Conservation (phyloP, 2,888 invertebrate species). For the Meghimatium bilineatum region DNA sequence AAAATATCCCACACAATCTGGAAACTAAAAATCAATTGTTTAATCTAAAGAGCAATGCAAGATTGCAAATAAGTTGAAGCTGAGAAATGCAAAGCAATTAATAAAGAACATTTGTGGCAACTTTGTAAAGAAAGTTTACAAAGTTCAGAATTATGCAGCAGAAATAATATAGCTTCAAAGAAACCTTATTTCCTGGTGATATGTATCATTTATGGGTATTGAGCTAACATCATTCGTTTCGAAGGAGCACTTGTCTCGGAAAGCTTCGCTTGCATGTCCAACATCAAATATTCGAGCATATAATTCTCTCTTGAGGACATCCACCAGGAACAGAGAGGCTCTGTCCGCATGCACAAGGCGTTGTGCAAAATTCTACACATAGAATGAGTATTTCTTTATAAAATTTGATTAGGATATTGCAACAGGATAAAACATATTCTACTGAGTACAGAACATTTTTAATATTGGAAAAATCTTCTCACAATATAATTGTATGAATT, state of each 20-base stretch:
- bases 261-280: slow-evolving; percentile 50
- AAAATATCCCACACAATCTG: too few relatives aligned
- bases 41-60: too few relatives aligned
- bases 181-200: slow-evolving; percentile 15
- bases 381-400: background rate
- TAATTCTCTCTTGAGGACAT: slow-evolving; percentile 84
- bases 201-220: slow-evolving; percentile 7
- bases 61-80: background rate
- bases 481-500: too few relatives aligned
- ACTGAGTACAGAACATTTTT: background rate
- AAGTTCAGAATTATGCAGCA: background rate
- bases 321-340: slow-evolving; percentile 89
- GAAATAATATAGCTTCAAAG: background rate
- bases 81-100: slow-evolving; percentile 14
- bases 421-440: background rate
- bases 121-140: background rate
- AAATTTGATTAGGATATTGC: background rate
- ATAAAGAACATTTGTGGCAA: background rate
- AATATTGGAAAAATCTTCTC: too few relatives aligned
- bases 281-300: slow-evolving; percentile 90
- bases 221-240: slow-evolving; percentile 17
- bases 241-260: slow-evolving; percentile 14
- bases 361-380: slow-evolving; percentile 84
- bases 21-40: too few relatives aligned
- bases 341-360: slow-evolving; percentile 88